Conservation (phyloP, 2,888 invertebrate genomes). For the Chirona hameri region DNA sequence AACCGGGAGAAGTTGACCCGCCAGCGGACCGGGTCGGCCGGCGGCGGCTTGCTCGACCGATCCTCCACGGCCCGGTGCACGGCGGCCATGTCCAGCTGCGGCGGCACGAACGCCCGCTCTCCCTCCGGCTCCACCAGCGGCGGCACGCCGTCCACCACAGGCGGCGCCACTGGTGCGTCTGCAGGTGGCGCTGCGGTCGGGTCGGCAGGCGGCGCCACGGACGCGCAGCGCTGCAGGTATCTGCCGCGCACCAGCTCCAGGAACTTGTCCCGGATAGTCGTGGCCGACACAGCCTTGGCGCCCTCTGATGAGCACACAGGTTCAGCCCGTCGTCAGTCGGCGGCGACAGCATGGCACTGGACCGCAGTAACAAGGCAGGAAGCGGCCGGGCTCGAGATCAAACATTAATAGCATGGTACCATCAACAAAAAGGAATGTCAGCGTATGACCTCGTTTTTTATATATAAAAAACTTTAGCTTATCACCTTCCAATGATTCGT, state of each 20-base stretch:
- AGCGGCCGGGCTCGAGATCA: not conserved
- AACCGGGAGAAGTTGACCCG: constrained; percentile 9
- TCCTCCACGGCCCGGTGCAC: not conserved
- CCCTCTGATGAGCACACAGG: not conserved
- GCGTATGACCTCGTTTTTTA: not conserved
- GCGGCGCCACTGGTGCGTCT: not conserved
- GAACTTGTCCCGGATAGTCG: not conserved
- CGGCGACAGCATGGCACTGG: too few species aligned
- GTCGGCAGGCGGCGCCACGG: not conserved
- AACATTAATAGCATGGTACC: not conserved
- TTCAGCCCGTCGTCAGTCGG: too few species aligned
- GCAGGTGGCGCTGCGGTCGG: not conserved
- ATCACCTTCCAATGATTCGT: not conserved
- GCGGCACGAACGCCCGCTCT: not conserved
- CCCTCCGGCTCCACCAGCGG: not conserved
- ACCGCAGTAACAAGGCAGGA: not conserved
- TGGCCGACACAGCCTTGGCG: not conserved
- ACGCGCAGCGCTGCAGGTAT: not conserved
- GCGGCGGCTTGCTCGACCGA: not conserved
- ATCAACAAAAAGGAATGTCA: not conserved
- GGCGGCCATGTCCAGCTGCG: not conserved
- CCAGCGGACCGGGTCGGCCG: not conserved
- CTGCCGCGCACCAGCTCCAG: constrained; percentile 1
- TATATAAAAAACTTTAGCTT: not conserved
- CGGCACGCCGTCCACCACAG: constrained; percentile 1